Percentiles rank a stretch among this genome's conserved stretches.
These are phyloP conservation scores for Drosophila paulistorum DNA, from an alignment of 1,140 invertebrate genomes.

Conservation along the genomic window DNA sequence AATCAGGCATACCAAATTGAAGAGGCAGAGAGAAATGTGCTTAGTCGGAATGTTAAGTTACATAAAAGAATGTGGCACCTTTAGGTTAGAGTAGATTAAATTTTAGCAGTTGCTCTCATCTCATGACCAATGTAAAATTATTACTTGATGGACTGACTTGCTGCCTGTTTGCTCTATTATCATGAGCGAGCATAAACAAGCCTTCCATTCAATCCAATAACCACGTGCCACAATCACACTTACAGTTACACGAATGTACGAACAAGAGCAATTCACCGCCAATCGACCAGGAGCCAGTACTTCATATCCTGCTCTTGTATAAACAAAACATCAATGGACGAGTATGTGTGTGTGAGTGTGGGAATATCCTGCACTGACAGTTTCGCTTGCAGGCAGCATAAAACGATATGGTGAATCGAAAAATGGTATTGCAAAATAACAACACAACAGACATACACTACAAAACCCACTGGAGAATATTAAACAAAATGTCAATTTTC, in stretches of 20 bases:
- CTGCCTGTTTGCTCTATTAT: constrained; percentile 26
- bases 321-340: constrained; percentile 48
- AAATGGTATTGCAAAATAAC: background rate
- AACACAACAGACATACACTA: background rate
- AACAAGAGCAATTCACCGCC: constrained; percentile 48
- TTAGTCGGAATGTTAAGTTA: constrained; percentile 14
- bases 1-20: constrained; percentile 34
- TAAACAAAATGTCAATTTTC: constrained; percentile 76
- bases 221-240: constrained; percentile 55
- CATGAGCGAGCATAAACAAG: constrained; percentile 32
- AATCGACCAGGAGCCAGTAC: constrained; percentile 56
- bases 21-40: background rate
- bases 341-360: background rate
- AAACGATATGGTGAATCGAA: constrained; percentile 21
- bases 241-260: background rate
- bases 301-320: constrained; percentile 71
- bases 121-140: background rate
- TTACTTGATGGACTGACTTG: constrained; percentile 5
- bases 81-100: background rate
- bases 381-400: constrained; percentile 46
- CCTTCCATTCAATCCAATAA: constrained; percentile 17
- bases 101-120: background rate
- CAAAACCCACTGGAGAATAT: constrained; percentile 64
- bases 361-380: constrained; percentile 58
- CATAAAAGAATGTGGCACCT: background rate